Evolutionary conservation across 1,140 invertebrate genomes (phyloP), one percentile per base, ranked within the genome.

Genomic region (Vanessa tameamea): DNA sequence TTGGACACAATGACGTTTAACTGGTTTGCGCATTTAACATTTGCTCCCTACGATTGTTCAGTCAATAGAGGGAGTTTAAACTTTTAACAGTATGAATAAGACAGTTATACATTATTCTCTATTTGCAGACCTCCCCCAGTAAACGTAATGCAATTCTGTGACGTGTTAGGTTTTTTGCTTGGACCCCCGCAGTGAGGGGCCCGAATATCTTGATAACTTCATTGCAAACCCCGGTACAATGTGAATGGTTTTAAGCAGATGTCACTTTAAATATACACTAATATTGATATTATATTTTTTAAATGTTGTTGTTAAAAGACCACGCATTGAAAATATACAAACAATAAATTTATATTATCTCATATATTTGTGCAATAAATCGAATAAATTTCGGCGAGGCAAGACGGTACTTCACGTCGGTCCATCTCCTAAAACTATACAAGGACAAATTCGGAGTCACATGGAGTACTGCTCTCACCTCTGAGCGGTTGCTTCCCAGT

Each of bases 61-160:
- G 76, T 88, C 86, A 89, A 90, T 87, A 87, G 82, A 88, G 87
- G 87, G 83, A 80, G 84, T 89, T 91, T 89, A 89, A 90, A 91
- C 77, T 87, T 91, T 86, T 87, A 85, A 61, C 57, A 88, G 82
- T 84, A 82, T 84, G 86, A 88, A 86, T 84, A 81, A 83, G 84
- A 87, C 82, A 83, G 80, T 79, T 80, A 78, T 85, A 80, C 83
- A 89, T 90, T 88, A 89, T 89, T 88, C 82, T 84, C 82, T 85
- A 83, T 90, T 86, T 87, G 81, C 73, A 73, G 79, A 79, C 53
- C 70, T 78, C 85, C 85, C 87, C 85, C 82, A 72, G 67, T 74
- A 81, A 78, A 82, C 77, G 80, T 82, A 83, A 82, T 76, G 78
- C 85, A 84, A 85, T 84, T 82, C 75, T 78, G 78, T 65, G 77